Percentiles rank a stretch among this genome's conserved stretches.
Conservation (phyloP, 2,888 invertebrate genomes). For the Nephrotoma appendiculata region DNA sequence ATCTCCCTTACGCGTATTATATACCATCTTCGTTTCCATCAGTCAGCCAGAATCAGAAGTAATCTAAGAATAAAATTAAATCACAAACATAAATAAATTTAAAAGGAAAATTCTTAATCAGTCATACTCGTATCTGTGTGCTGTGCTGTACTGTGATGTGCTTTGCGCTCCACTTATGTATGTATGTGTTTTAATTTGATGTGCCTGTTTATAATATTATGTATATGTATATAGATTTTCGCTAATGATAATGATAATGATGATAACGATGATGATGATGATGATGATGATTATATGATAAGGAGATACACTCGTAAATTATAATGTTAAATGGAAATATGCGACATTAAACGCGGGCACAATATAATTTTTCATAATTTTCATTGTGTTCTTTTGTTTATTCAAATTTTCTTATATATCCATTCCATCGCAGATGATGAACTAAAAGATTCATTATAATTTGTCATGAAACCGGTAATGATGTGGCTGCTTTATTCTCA, state of each 20-base stretch:
- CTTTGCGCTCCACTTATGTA: no score
- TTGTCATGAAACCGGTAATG: neutral
- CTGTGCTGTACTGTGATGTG: no score
- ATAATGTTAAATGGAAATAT: neutral
- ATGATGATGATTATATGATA: neutral
- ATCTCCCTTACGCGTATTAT: neutral
- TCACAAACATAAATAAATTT: neutral
- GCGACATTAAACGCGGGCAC: neutral
- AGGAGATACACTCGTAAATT: neutral
- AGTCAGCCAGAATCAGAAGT: neutral
- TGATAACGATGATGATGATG: neutral
- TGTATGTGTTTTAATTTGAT: neutral
- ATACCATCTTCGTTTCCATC: neutral
- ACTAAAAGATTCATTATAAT: neutral
- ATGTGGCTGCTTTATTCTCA: neutral
- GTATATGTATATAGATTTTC: neutral
- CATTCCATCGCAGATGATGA: neutral
- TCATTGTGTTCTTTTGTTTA: neutral
- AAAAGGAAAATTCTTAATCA: neutral
- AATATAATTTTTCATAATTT: neutral
- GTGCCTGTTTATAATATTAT: neutral
- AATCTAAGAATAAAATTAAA: neutral
- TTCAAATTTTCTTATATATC: neutral
- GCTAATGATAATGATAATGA: neutral
- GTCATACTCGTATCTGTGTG: neutral